These are phyloP conservation scores for Dryomyza anilis DNA, from an alignment of 2,888 invertebrate species.

Conservation along the genomic window DNA sequence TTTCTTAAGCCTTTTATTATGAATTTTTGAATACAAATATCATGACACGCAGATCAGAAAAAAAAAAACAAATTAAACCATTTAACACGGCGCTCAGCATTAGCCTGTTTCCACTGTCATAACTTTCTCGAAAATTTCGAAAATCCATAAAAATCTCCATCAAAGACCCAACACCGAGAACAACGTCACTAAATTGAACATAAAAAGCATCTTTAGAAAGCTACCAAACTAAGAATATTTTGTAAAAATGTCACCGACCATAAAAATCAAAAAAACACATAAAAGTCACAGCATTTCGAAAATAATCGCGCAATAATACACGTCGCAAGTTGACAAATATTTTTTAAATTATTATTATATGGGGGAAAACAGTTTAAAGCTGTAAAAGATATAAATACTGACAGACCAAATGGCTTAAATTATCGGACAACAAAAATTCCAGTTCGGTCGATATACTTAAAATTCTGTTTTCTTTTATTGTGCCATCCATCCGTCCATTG, in stretches of 20 bases:
- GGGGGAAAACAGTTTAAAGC: no score
- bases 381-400: neutral
- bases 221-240: no score
- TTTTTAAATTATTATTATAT: no score
- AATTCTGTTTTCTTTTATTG: neutral
- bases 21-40: no score
- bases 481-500: neutral
- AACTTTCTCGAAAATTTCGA: neutral
- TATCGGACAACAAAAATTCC: neutral
- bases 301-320: no score
- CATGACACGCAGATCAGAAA: neutral
- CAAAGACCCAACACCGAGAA: no score
- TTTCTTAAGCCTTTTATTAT: no score
- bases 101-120: neutral
- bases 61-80: neutral
- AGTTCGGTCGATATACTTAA: neutral
- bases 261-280: no score
- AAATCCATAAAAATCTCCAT: neutral
- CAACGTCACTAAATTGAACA: neutral
- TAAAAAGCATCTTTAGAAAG: no score
- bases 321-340: no score
- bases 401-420: neutral
- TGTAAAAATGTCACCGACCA: no score
- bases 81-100: neutral
- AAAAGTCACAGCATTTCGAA: neutral